Conservation (phyloP, 2,797 vertebrate species). For the Hoplostethus mediterraneus region DNA sequence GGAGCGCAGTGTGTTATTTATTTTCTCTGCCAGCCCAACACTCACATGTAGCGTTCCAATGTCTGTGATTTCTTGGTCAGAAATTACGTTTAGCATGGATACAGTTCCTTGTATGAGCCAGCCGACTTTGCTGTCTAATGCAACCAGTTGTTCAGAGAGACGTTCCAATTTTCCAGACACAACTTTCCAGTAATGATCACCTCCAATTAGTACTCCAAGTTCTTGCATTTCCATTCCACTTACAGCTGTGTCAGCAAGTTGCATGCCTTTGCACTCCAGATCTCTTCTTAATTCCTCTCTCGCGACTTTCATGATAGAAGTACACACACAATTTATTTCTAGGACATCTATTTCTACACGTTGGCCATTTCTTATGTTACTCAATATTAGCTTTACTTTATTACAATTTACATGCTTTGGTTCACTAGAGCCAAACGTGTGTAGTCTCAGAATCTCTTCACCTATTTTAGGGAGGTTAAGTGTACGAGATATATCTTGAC, state of each 20-base stretch:
- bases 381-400: neutral
- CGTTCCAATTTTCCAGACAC: too few relatives aligned
- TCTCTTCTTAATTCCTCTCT: neutral
- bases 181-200: too few relatives aligned
- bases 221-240: too few relatives aligned
- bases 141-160: too few relatives aligned
- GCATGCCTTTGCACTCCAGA: neutral
- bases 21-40: neutral
- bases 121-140: too few relatives aligned
- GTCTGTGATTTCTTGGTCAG: neutral
- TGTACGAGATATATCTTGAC: neutral
- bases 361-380: constrained; percentile 2
- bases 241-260: too few relatives aligned
- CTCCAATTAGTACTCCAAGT: too few relatives aligned
- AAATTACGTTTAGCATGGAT: neutral
- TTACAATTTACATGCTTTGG: neutral
- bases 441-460: too few relatives aligned
- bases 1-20: neutral
- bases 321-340: neutral
- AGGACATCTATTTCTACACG: neutral
- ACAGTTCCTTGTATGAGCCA: neutral
- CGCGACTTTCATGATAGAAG: neutral
- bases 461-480: neutral
- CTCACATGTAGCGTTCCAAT: constrained; percentile 1
- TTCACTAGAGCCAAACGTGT: constrained; percentile 8